Evolutionary conservation across 30 jellyfish, hydroid and myxozoan species (phyloP), one percentile per base, ranked within the genome.

Genomic region (Aurelia sp.): DNA sequence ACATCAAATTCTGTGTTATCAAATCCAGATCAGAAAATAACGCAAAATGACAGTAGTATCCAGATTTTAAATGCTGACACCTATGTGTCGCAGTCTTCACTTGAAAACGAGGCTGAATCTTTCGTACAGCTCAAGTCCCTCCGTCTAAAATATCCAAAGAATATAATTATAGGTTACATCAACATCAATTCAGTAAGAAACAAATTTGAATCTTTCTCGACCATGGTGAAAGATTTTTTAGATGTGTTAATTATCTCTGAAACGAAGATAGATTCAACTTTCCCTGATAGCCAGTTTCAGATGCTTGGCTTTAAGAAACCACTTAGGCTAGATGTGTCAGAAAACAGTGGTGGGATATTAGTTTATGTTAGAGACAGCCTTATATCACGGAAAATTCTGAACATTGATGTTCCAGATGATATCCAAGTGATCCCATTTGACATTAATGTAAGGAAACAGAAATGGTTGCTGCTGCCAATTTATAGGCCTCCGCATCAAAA

Each of bases 171-270:
- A 50, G 57, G 52, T 19, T 74, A 74, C 86, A 74, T 52, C 75
- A 74, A 74, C 86, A 74, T 74, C 72, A 74, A 74, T 33, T 48
- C 86, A n/a, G 48, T 74, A 52, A 48, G 86, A 55, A 74, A 74
- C 73, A 74, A 74, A 44, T 74, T 74, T 33, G 73, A 58, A 21
- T n/a, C 15, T 74, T 50, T 52, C 55, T 74, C 86, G 52, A 24
- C 1, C 76, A 52, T 74, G 86, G 55, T 74, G 51, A 58, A 21
- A 50, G 75, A 74, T 13, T 13, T 3, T 27, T 20, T 74, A n/a
- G n/a, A n/a, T n/a, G n/a, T n/a, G n/a, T n/a, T n/a, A n/a, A n/a
- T n/a, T n/a, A n/a, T n/a, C n/a, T n/a, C n/a, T n/a, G n/a, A n/a
- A n/a, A n/a, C n/a, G n/a, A n/a, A n/a, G n/a, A n/a, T n/a, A n/a